Evolutionary conservation across 2,888 invertebrate genomes (phyloP).

Genomic region (Candidula unifasciata): DNA sequence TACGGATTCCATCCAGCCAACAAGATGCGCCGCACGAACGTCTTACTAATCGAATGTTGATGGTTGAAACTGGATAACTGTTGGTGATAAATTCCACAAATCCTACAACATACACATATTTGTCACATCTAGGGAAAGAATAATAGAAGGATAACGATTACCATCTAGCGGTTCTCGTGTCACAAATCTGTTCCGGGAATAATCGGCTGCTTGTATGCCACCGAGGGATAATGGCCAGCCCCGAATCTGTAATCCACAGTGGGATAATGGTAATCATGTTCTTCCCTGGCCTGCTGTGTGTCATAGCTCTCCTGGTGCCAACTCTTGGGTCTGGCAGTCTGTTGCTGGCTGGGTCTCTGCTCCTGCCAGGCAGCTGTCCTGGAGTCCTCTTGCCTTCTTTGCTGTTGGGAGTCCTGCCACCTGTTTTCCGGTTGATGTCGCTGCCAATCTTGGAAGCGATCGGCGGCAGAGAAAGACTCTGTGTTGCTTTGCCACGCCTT

Average conservation of each 20-base stretch:
- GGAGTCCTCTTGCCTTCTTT: background rate
- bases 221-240: background rate
- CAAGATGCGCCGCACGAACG: too few species aligned
- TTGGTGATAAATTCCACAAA: background rate
- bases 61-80: too few species aligned
- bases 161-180: conserved; percentile 14
- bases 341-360: background rate
- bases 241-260: conserved; percentile 39
- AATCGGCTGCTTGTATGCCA: conserved; percentile 49
- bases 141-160: background rate
- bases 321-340: conserved; percentile 22
- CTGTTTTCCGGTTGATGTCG: background rate
- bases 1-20: too few species aligned
- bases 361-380: background rate
- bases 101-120: background rate
- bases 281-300: background rate
- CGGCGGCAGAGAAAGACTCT: conserved; percentile 20
- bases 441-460: background rate
- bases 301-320: conserved; percentile 30
- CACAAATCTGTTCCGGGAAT: conserved; percentile 51
- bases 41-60: too few species aligned
- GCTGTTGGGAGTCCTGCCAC: background rate
- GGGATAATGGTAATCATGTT: conserved; percentile 7
- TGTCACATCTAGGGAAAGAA: background rate
- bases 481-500: conserved; percentile 60